Evolutionary conservation across 2,797 vertebrate species (phyloP).

Genomic region (Garrulus glandarius): DNA sequence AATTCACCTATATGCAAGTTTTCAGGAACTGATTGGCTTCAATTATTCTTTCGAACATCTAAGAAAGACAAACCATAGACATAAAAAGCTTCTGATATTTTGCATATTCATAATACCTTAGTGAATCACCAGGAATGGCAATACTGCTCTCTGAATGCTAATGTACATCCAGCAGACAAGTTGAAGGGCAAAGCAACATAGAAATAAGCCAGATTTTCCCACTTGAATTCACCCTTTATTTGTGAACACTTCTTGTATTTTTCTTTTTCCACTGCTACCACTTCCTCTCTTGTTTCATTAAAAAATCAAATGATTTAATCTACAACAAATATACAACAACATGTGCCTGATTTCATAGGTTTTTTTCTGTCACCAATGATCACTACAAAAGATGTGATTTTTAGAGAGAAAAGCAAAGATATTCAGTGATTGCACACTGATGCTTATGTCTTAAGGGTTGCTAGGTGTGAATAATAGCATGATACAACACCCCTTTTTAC

Average conservation of each 20-base stretch:
- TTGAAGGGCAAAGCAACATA: constrained; percentile 67
- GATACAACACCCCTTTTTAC: background rate
- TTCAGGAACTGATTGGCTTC: constrained; percentile 58
- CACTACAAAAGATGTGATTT: background rate
- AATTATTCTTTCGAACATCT: constrained; percentile 59
- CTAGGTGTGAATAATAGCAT: background rate
- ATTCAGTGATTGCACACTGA: background rate
- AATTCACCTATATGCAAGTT: constrained; percentile 50
- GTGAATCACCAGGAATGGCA: constrained; percentile 62
- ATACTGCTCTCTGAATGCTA: constrained; percentile 63
- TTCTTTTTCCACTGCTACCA: background rate
- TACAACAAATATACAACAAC: background rate
- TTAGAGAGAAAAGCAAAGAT: background rate
- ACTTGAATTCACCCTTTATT: constrained; percentile 13
- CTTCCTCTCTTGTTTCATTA: background rate
- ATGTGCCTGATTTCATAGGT: background rate
- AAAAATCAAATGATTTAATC: background rate
- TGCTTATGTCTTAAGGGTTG: background rate
- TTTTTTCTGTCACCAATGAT: accelerated
- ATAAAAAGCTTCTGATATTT: constrained; percentile 63
- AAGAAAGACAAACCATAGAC: constrained; percentile 63
- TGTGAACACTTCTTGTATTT: background rate
- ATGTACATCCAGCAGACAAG: constrained; percentile 56
- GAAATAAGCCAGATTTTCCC: constrained; percentile 44
- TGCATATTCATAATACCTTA: constrained; percentile 72